A percentile compares a stretch with the other conserved stretches of the same genome.
phyloP scores from a whole-genome alignment of 2,888 invertebrate genomes.

The Sphecodes monilicornis region DNA sequence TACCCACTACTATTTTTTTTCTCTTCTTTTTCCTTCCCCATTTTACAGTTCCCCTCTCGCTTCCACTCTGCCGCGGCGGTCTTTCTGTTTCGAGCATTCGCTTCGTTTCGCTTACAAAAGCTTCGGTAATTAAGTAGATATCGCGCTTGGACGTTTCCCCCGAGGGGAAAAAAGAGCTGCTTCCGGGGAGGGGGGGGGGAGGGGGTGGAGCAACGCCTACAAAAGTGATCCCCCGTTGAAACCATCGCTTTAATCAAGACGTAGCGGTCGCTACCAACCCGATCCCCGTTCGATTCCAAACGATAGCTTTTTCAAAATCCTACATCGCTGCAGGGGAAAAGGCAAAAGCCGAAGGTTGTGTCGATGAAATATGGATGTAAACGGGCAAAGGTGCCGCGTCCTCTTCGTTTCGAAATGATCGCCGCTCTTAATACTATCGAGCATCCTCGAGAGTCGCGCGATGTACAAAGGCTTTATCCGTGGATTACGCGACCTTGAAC shows the following conservation, averaged over 20 bases:
- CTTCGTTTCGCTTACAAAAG: conserved; percentile 71
- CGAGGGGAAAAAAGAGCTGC: conserved; percentile 32
- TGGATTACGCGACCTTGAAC: not conserved
- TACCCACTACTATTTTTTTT: conserved; percentile 12
- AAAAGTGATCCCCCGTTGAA: conserved; percentile 51
- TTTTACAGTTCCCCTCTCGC: not conserved
- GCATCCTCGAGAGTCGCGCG: not conserved
- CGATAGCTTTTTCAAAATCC: not conserved
- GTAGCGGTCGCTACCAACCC: conserved; percentile 31
- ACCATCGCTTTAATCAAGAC: conserved; percentile 66
- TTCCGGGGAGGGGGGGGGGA: conserved; percentile 9
- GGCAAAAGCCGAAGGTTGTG: conserved; percentile 26
- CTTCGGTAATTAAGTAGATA: conserved; percentile 73
- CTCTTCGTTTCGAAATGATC: not conserved
- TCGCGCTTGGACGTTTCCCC: conserved; percentile 60
- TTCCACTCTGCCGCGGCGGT: conserved; percentile 3
- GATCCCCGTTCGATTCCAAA: not conserved
- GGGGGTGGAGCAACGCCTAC: conserved; percentile 26
- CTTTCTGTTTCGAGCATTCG: conserved; percentile 43
- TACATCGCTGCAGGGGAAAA: not conserved
- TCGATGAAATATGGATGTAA: conserved; percentile 46
- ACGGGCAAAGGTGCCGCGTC: not conserved
- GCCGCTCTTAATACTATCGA: not conserved
- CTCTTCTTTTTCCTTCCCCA: not conserved
- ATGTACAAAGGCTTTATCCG: not conserved